phyloP scores from a whole-genome alignment of 2,113 vertebrate genomes.

The Dicaeum eximium region DNA sequence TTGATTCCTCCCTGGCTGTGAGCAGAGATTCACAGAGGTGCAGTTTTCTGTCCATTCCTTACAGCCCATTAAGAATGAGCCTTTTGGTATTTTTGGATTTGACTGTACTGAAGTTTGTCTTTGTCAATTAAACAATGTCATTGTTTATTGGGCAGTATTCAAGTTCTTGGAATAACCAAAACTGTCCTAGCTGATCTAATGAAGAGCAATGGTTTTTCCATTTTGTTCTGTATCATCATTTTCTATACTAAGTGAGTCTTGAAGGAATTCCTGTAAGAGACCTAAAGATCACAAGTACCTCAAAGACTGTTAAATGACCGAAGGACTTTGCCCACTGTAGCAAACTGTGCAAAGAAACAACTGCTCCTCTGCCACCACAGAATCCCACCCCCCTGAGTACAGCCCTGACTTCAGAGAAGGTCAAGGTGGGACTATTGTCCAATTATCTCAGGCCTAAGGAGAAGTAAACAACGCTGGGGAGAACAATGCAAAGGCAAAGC shows the following conservation, averaged over 20 bases:
- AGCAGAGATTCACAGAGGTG: background rate
- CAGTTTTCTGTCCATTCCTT: background rate
- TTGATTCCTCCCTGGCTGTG: background rate
- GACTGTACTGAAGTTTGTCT: background rate
- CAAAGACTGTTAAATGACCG: background rate
- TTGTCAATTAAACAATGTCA: no score
- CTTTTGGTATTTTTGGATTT: background rate
- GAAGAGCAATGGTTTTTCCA: background rate
- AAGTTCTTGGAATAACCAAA: background rate
- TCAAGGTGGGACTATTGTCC: background rate
- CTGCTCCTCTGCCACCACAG: background rate
- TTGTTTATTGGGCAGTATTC: background rate
- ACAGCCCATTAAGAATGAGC: background rate
- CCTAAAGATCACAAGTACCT: background rate
- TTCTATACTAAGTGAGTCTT: background rate
- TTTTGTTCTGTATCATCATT: background rate
- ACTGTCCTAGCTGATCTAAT: background rate
- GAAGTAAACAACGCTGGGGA: background rate
- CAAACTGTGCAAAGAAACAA: background rate
- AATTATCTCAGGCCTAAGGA: background rate
- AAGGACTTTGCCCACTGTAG: background rate
- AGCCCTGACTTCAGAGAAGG: background rate
- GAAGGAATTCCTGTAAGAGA: background rate
- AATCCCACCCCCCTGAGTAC: background rate
- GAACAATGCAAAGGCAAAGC: background rate